These are phyloP conservation scores for Cynoglossus semilaevis DNA, from an alignment of 2,113 vertebrate species.

Conservation along the genomic window DNA sequence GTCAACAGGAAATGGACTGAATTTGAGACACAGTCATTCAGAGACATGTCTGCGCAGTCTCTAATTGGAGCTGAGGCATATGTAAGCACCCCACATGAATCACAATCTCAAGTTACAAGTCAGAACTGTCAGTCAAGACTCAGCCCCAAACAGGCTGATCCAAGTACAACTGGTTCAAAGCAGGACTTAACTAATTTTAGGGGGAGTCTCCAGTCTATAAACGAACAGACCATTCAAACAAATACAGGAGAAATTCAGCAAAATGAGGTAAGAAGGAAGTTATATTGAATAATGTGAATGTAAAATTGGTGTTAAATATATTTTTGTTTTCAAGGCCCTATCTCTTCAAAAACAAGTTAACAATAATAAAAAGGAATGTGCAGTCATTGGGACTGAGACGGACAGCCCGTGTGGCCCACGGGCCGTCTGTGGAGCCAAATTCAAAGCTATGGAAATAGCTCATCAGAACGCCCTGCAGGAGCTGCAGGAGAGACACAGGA, in stretches of 20 bases:
- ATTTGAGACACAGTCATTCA: constrained; percentile 84
- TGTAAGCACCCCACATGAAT: constrained; percentile 25
- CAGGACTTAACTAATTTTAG: constrained; percentile 4
- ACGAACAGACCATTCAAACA: constrained; percentile 32
- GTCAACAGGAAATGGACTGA: constrained; percentile 93
- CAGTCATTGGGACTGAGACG: constrained; percentile 21
- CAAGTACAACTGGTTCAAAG: constrained; percentile 11
- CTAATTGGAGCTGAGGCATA: constrained; percentile 50
- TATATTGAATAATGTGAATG: not conserved
- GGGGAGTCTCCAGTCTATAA: constrained; percentile 15
- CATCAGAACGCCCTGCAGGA: constrained; percentile 85
- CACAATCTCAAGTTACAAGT: constrained; percentile 10
- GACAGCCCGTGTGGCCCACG: constrained; percentile 64
- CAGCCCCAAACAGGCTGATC: constrained; percentile 22
- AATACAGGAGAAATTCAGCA: constrained; percentile 74
- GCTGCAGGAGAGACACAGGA: constrained; percentile 83
- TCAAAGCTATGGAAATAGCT: constrained; percentile 85
- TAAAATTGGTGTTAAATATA: not conserved
- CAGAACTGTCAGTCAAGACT: constrained; percentile 25
- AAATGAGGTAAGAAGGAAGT: constrained; percentile 79
- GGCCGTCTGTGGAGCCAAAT: constrained; percentile 80
- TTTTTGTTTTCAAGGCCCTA: constrained; percentile 36
- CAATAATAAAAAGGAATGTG: constrained; percentile 53
- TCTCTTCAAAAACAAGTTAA: constrained; percentile 82
- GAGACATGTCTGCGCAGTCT: constrained; percentile 74